A percentile compares a stretch with the other conserved stretches of the same genome.
phyloP scores from a whole-genome alignment of 1,140 invertebrate genomes.

The Pseudachorutes palmiensis region DNA sequence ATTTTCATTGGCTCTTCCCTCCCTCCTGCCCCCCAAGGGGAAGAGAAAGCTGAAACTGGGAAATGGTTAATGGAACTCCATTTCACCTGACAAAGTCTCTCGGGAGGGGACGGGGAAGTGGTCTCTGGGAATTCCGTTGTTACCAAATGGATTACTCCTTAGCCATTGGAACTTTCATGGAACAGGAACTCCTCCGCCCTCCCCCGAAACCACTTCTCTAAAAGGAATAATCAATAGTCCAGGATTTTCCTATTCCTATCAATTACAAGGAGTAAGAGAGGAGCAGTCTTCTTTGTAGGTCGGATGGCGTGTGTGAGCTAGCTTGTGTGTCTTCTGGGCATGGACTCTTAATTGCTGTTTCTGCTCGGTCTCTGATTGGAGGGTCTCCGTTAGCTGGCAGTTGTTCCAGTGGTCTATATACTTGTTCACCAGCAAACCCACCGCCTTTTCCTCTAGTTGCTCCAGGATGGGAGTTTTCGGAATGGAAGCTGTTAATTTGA shows the following conservation, averaged over 20 bases:
- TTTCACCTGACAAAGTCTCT: not conserved
- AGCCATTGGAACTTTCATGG: not conserved
- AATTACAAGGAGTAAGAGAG: not conserved
- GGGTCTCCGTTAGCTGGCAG: too few species aligned
- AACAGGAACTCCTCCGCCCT: not conserved
- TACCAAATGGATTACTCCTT: not conserved
- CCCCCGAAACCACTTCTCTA: not conserved
- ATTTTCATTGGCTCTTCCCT: not conserved
- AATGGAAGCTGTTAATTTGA: constrained; percentile 1
- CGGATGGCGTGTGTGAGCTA: too few species aligned
- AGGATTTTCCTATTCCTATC: not conserved
- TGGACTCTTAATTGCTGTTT: too few species aligned
- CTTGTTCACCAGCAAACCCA: not conserved
- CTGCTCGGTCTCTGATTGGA: too few species aligned
- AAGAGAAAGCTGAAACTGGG: not conserved
- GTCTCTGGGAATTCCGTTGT: not conserved
- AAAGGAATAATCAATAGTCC: not conserved
- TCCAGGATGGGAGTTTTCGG: too few species aligned
- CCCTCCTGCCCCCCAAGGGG: too few species aligned
- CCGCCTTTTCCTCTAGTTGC: too few species aligned
- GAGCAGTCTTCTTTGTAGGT: too few species aligned
- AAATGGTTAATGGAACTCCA: not conserved
- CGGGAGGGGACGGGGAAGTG: not conserved
- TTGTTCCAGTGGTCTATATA: too few species aligned
- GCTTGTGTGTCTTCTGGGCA: too few species aligned